phyloP scores from a whole-genome alignment of 2,888 invertebrate species.

The Drosophila diplacantha region DNA sequence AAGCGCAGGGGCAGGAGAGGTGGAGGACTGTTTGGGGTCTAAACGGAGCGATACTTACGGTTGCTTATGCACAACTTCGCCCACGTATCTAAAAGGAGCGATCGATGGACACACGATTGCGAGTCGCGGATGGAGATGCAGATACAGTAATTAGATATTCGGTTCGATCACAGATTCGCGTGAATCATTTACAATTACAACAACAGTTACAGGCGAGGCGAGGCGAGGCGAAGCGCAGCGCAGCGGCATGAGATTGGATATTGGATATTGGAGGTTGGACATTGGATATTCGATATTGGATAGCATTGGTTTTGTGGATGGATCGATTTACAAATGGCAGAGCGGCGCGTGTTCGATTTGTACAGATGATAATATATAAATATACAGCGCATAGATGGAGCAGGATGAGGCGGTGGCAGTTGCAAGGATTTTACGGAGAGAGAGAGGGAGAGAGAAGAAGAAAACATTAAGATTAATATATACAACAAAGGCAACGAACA shows the following conservation, averaged over 20 bases:
- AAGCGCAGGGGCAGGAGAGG: neutral
- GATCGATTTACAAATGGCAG: conserved; percentile 33
- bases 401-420: conserved; percentile 24
- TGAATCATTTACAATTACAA: conserved; percentile 22
- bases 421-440: conserved; percentile 34
- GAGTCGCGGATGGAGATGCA: conserved; percentile 33
- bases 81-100: conserved; percentile 81
- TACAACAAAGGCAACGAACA: conserved; percentile 25
- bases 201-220: conserved; percentile 20
- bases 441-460: conserved; percentile 33
- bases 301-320: conserved; percentile 10
- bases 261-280: conserved; percentile 58
- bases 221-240: conserved; percentile 4
- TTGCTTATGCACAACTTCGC: conserved; percentile 85
- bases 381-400: conserved; percentile 10
- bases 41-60: conserved; percentile 81
- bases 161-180: conserved; percentile 27
- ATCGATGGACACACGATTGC: conserved; percentile 43
- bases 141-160: conserved; percentile 29
- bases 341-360: conserved; percentile 2
- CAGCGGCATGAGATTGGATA: conserved; percentile 26
- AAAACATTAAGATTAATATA: conserved; percentile 47
- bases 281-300: conserved; percentile 36
- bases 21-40: neutral
- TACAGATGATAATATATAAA: conserved; percentile 14